Conservation (phyloP, 2,888 invertebrate species). For the Brachyptera risi region DNA sequence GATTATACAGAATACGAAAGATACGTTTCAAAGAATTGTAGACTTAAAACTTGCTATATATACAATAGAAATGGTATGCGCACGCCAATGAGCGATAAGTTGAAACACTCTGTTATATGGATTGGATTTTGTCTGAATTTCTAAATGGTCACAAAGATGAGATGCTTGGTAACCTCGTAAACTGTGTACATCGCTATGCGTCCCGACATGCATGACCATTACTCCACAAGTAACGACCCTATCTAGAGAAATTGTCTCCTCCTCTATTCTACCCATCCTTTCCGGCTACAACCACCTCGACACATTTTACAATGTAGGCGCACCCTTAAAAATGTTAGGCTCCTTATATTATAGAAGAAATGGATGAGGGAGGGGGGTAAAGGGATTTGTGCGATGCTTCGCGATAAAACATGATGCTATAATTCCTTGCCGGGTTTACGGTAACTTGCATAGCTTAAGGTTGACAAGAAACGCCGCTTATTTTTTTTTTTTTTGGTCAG, state of each 20-base stretch:
- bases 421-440: neutral
- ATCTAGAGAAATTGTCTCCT: conserved; percentile 11
- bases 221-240: conserved; percentile 15
- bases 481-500: too few species aligned
- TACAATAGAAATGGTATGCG: neutral
- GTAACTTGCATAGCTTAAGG: too few species aligned
- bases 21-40: too few species aligned
- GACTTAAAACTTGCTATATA: neutral
- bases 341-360: neutral
- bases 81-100: neutral
- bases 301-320: neutral
- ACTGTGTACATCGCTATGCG: conserved; percentile 4
- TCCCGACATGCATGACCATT: conserved; percentile 14
- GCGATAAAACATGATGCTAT: neutral
- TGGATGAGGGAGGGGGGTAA: neutral
- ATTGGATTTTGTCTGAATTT: conserved; percentile 11
- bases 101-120: neutral
- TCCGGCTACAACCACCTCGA: too few species aligned
- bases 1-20: too few species aligned
- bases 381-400: neutral
- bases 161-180: conserved; percentile 4
- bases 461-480: too few species aligned
- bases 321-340: neutral
- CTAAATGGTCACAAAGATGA: conserved; percentile 13
- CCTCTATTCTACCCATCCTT: neutral